phyloP scores from a whole-genome alignment of 1,140 invertebrate genomes.

The Drosophila punjabiensis region DNA sequence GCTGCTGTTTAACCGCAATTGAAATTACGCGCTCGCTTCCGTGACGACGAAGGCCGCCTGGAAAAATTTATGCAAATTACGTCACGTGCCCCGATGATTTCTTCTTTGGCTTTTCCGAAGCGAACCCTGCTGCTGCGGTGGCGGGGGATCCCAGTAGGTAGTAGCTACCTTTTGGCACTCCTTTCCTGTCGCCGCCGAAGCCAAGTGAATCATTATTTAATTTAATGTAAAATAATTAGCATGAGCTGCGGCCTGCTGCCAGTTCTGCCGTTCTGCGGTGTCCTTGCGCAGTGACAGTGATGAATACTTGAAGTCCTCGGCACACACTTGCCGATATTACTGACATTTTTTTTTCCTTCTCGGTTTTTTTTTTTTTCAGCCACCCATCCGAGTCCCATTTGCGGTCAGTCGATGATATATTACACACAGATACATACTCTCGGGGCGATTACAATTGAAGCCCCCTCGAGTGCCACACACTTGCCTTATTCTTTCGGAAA shows the following conservation, averaged over 20 bases:
- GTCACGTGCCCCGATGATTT: slow-evolving; percentile 84
- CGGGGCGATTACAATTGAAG: slow-evolving; percentile 65
- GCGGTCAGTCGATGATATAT: slow-evolving; percentile 80
- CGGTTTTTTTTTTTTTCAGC: slow-evolving; percentile 1
- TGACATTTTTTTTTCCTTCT: neutral
- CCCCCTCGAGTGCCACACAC: slow-evolving; percentile 45
- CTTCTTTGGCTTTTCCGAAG: slow-evolving; percentile 67
- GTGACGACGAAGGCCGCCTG: slow-evolving; percentile 60
- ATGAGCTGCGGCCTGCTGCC: slow-evolving; percentile 36
- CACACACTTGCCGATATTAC: slow-evolving; percentile 26
- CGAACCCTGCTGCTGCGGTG: slow-evolving; percentile 17
- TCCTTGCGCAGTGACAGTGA: slow-evolving; percentile 62
- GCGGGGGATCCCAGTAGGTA: neutral
- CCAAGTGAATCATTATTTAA: slow-evolving; percentile 85
- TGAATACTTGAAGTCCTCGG: slow-evolving; percentile 55
- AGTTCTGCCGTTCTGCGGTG: slow-evolving; percentile 1
- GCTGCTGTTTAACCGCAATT: slow-evolving; percentile 83
- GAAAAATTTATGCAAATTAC: slow-evolving; percentile 84
- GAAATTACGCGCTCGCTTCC: slow-evolving; percentile 80
- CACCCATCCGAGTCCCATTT: slow-evolving; percentile 57
- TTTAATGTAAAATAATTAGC: slow-evolving; percentile 85
- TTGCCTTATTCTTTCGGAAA: slow-evolving; percentile 49
- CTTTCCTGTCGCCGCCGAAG: slow-evolving; percentile 46
- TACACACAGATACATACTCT: slow-evolving; percentile 48
- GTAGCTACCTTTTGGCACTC: slow-evolving; percentile 57